phyloP scores from a whole-genome alignment of 2,797 vertebrate genomes.

The Diceros bicornis region DNA sequence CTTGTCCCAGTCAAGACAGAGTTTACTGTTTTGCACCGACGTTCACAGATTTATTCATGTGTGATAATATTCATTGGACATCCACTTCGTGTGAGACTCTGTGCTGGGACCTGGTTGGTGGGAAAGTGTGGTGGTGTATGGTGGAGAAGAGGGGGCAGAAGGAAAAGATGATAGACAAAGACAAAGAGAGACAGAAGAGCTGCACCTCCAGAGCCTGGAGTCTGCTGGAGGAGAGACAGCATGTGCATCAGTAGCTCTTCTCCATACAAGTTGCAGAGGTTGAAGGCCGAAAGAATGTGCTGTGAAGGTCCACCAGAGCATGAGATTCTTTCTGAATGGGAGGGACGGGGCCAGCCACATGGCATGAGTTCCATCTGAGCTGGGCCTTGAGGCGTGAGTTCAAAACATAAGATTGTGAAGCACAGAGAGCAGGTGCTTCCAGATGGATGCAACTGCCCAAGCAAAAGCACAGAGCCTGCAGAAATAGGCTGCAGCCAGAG shows the following conservation, averaged over 20 bases:
- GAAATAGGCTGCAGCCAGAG: background rate
- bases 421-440: background rate
- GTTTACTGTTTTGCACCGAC: background rate
- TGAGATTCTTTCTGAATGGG: background rate
- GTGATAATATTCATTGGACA: background rate
- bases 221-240: fast-evolving
- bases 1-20: background rate
- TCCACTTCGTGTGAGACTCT: background rate
- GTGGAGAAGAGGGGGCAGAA: background rate
- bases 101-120: background rate
- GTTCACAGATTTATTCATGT: background rate
- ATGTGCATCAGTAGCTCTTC: too few relatives aligned
- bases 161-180: background rate
- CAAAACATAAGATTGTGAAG: background rate
- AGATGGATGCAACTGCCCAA: background rate
- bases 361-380: background rate
- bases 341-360: fast-evolving
- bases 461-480: background rate
- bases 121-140: background rate
- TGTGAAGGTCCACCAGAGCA: background rate
- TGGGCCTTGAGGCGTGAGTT: background rate
- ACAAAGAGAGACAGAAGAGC: background rate
- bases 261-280: background rate
- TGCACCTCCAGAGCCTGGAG: background rate
- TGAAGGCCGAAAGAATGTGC: background rate